Evolutionary conservation across 1,140 invertebrate genomes (phyloP), one percentile per base, ranked within the genome.

Genomic region (Bombus terrestris): DNA sequence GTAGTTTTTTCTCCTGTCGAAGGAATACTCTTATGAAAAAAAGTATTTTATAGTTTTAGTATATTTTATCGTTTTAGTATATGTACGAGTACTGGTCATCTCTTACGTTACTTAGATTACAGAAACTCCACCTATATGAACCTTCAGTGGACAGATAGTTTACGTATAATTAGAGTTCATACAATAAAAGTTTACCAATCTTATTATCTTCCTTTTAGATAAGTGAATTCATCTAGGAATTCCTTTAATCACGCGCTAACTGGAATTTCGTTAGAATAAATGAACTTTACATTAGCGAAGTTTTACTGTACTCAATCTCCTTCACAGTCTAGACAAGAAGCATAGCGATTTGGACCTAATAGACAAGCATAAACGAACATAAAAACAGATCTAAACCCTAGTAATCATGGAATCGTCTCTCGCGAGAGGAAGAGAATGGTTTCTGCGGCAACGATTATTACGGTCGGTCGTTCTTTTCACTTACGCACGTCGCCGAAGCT

Each of bases 381-480:
- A 85, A 79, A 80, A 85, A 80, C 68, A 18, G 41, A 85, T 28
- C 64, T 69, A 72, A 79, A 39, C 41, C 32, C 59, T 78, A 39
- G 72, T 25, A 59, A 82, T 57, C 78, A 18, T 69, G 32, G 78
- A 78, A 25, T 59, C 37, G 47, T 10, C 12, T 32, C 0, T 66
- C n/a, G n/a, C 32, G 32, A 62, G 28, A 62, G 68, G 0, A 66
- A 37, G 64, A 53, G 69, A 66, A 25, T 47, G 69, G 79, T 86
- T 73, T 85, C 86, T 62, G 28, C 35, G 10, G 32, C 37, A 66
- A 78, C 81, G 74, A 83, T 83, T 83, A 83, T 83, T 83, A 83
- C 81, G 81, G 74, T 82, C 71, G 71, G 75, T 59, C 77, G 86
- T 85, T 64, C 83, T 64, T 88, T 89, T 75, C 74, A 85, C 69